These are phyloP conservation scores for Xestia rhomboidea DNA, from an alignment of 2,888 invertebrate genomes.

Conservation along the genomic window DNA sequence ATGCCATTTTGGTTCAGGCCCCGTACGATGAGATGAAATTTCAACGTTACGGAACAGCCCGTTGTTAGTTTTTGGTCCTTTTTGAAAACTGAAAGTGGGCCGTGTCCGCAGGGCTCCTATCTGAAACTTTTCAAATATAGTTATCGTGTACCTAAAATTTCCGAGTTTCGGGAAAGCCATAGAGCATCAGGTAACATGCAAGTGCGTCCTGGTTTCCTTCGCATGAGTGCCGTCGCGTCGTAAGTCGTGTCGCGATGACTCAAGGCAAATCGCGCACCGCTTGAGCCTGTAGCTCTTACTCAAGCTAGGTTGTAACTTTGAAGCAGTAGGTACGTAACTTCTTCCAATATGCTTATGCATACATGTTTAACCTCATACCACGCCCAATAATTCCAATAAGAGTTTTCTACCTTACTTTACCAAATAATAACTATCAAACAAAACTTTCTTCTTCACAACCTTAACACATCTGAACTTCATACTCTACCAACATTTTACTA, in stretches of 20 bases:
- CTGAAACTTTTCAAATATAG: too few relatives aligned
- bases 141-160: neutral
- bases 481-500: slow-evolving; percentile 4
- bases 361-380: neutral
- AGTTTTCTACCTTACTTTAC: neutral
- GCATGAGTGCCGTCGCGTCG: neutral
- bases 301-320: neutral
- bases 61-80: neutral
- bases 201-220: neutral
- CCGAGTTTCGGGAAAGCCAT: neutral
- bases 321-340: neutral
- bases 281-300: neutral
- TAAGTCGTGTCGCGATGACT: neutral
- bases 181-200: neutral
- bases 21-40: neutral
- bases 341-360: neutral
- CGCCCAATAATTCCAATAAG: neutral
- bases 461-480: neutral
- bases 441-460: slow-evolving; percentile 8
- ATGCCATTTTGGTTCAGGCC: neutral
- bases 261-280: neutral
- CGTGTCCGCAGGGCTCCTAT: neutral
- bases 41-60: neutral
- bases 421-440: neutral
- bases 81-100: neutral